Evolutionary conservation across 2,113 vertebrate species (phyloP), one percentile per base, ranked within the genome.

Genomic region (Odontesthes bonariensis): DNA sequence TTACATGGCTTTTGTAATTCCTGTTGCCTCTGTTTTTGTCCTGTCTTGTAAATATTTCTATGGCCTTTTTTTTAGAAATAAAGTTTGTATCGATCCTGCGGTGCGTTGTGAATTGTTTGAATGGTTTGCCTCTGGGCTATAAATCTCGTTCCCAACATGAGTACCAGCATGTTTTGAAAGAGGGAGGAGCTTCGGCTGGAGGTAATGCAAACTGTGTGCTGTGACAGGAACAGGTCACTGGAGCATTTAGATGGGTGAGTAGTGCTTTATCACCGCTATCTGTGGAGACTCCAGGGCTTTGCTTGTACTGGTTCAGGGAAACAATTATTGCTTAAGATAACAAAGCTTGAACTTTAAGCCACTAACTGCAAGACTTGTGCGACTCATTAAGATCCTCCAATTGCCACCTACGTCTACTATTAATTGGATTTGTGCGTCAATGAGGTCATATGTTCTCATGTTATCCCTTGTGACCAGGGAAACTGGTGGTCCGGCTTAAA

Each of bases 11-110:
- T 57, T 38, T 73, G 8, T 67, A 13, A 46, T 19, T 40, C 11
- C 2, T 31, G 17, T 77, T 42, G 27, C 27, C 3, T 61, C 8
- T 64, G 38, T 61, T 32, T 52, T 2, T 58, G 69, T 79, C 6
- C 53, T 59, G 69, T 86, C 79, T 52, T 91, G 91, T 92, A 89
- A 86, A 92, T 93, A 92, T 89, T 90, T 91, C 27, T 67, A 5
- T 89, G 88, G 74, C 85, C 60, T 4, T 5, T 81, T 59, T 77
- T 46, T n/a, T 1, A 49, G 35, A 22, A 93, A 92, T 88, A 93
- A 91, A 93, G 54, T 67, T 82, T 64, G 7, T 58, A 20, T 35
- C 53, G 4, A 12, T 57, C 22, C 6, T 44, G 12, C 4, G 2
- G 33, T 60, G 27, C 59, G 14, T 58, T 38, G 17, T 17, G 2